A percentile compares a stretch with the other conserved stretches of the same genome.
Conservation (phyloP, 2,113 vertebrate genomes). For the Neogobius melanostomus region DNA sequence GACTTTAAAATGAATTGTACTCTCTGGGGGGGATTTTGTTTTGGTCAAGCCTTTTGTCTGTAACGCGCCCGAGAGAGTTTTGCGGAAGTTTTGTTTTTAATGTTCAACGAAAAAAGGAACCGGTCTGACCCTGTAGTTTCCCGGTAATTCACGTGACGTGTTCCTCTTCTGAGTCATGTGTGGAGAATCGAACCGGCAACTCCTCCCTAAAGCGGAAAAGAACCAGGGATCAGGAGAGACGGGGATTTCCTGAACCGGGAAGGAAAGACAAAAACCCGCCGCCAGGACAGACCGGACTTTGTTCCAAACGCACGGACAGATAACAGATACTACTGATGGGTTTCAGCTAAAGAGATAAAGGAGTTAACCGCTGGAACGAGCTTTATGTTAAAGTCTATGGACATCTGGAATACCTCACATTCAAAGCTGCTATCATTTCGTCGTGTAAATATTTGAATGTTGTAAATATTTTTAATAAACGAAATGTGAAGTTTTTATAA, state of each 20-base stretch:
- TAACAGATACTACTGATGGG: background rate
- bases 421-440: conserved; percentile 55
- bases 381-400: background rate
- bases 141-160: background rate
- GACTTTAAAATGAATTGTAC: too few species aligned
- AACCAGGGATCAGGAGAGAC: background rate
- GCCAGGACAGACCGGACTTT: background rate
- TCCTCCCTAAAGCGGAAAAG: background rate
- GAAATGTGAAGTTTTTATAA: conserved; percentile 2
- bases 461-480: conserved; percentile 67
- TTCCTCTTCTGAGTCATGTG: background rate
- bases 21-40: too few species aligned
- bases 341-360: too few species aligned
- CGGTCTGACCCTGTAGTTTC: background rate
- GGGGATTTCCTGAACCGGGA: background rate
- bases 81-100: too few species aligned
- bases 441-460: conserved; percentile 3
- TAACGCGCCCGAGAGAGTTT: too few species aligned
- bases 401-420: conserved; percentile 51
- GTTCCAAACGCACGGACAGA: background rate
- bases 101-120: background rate
- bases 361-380: background rate
- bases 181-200: background rate
- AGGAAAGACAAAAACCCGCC: too few species aligned
- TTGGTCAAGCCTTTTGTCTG: too few species aligned